Percentiles rank a stretch among this genome's conserved stretches.
Evolutionary conservation across 2,888 invertebrate species (phyloP).

Genomic region (Melipona bicolor): DNA sequence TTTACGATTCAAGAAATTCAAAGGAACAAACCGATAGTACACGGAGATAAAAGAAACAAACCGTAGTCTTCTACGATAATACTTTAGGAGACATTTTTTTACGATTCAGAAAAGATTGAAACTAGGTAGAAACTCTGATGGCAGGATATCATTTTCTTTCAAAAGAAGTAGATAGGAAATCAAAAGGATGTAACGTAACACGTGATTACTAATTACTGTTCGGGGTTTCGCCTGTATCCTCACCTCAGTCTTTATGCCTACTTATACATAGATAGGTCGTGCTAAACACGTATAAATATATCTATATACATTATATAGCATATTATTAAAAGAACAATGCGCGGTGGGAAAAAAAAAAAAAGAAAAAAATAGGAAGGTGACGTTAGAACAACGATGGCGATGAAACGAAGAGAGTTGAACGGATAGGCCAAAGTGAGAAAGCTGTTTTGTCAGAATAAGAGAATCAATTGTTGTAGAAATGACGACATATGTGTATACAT

Average conservation of each 20-base stretch:
- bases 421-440: constrained; percentile 10
- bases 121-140: constrained; percentile 21
- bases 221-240: constrained; percentile 67
- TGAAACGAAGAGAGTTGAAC: constrained; percentile 30
- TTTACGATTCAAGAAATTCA: constrained; percentile 26
- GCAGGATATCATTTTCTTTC: constrained; percentile 39
- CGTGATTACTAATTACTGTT: constrained; percentile 39
- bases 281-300: constrained; percentile 75
- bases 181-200: constrained; percentile 25
- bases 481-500: constrained; percentile 14
- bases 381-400: constrained; percentile 52
- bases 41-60: not conserved
- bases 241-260: constrained; percentile 80
- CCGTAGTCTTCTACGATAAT: not conserved
- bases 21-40: not conserved
- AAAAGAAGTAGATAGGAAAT: constrained; percentile 5
- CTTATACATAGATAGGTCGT: constrained; percentile 80
- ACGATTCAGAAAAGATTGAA: constrained; percentile 27
- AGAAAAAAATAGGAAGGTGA: constrained; percentile 36
- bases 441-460: constrained; percentile 73
- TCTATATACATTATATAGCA: constrained; percentile 58
- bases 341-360: constrained; percentile 37
- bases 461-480: constrained; percentile 34
- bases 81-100: constrained; percentile 17
- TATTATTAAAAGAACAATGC: constrained; percentile 45